Evolutionary conservation across 2,888 invertebrate genomes (phyloP), one percentile per base, ranked within the genome.

Genomic region (Lypha dubia): DNA sequence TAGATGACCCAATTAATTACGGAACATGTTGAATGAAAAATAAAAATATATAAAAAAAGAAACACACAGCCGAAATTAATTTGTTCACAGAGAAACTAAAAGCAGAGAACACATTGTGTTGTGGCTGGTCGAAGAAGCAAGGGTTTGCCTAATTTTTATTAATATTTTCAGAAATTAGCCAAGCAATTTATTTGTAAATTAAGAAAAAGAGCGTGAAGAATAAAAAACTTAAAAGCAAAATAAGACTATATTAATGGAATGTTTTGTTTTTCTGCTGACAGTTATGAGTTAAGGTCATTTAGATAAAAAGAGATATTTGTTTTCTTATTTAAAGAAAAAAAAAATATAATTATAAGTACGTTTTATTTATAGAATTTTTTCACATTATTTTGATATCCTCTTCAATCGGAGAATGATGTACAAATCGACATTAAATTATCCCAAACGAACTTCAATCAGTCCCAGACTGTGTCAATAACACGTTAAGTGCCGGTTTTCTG

Each of bases 91-190:
- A 15, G 53, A 15, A 13, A 41, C 44, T 44, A 9, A 53, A 32
- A 44, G 20, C 1, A n/a, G 22, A 22, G 13, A 46, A 58, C 46
- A 58, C 24, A 67, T 58, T 44, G 28, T 22, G 53, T 58, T 44
- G 28, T 22, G 53, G 35, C 53, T 51, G 74, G 51, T 63, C 53
- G 46, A 38, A 41, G 9, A 9, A 75, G 22, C 7, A 35, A 46
- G 28, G 1, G 1, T 49, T 62, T 32, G 58, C 24, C 49, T 63
- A 81, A 81, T 77, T 84, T 77, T 77, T 81, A 81, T 81, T 76
- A 77, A 84, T 73, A 84, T 81, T 81, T 80, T 68, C 56, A 74
- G 41, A 81, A 77, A 81, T 84, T 81, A 81, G 51, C 56, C 68
- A 77, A 74, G 53, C 41, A 73, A 68, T 81, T 84, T 81, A 49